Evolutionary conservation across 2,888 invertebrate genomes (phyloP), one percentile per base, ranked within the genome.

Genomic region (Polydrusus pterygomalis): DNA sequence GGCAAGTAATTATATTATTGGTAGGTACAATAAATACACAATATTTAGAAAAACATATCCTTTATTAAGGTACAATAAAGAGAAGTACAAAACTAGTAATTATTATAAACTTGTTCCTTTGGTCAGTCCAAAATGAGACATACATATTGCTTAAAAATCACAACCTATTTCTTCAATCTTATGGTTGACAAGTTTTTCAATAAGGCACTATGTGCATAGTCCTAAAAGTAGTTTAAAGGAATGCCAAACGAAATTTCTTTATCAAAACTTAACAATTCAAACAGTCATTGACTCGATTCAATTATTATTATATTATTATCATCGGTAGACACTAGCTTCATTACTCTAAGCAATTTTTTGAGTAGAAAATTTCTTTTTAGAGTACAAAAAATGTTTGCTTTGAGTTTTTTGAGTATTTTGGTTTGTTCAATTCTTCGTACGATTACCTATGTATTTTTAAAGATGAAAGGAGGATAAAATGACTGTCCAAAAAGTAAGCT

Each of bases 141-240:
- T 5, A 82, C 72, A 74, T 82, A 83, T 83, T 82, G 82, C 81
- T 80, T 77, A 77, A 71, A 71, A 79, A 80, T 81, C 80, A 81
- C 80, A 81, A 81, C 81, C 79, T 74, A 72, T 76, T 68, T 64
- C 18, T 75, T 60, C 58, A 70, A 72, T 65, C 49, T 62, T 60
- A 67, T 45, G 62, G 58, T 34, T 30, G 43, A 64, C 10, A 58
- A 18, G 10, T 40, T 43, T 49, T 20, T 64, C 6, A 17, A 17
- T 62, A 75, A 75, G 70, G 70, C 75, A 75, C 75, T 69, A 67
- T 47, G 56, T 65, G 65, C 70, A 45, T 51, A 60, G 54, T 38
- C 15, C 18, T 63, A 45, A 67, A 70, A 63, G 54, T 15, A 43
- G 51, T 49, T 20, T 45, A n/a, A 47, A 30, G 70, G 77, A 74